Evolutionary conservation across 1,140 invertebrate species (phyloP).

Genomic region (Acromyrmex echinatior): DNA sequence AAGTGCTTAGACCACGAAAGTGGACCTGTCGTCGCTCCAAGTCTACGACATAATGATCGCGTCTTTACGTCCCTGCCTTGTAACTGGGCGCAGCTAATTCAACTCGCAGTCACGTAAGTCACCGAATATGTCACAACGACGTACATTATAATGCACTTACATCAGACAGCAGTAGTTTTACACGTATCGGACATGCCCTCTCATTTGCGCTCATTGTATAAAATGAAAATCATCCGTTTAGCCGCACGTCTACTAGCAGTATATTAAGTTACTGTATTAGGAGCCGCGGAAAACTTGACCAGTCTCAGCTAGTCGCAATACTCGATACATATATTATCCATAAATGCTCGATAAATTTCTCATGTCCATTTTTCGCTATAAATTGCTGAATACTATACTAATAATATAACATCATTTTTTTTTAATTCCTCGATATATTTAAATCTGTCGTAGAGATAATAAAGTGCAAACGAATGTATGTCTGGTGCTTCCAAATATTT

Average conservation of each 20-base stretch:
- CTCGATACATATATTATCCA: not conserved
- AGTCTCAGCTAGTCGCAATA: not conserved
- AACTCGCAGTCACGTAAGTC: constrained; percentile 45
- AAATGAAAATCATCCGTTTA: constrained; percentile 44
- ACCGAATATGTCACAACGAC: constrained; percentile 48
- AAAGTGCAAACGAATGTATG: not conserved
- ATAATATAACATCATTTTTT: not conserved
- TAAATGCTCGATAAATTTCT: not conserved
- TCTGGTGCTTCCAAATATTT: not conserved
- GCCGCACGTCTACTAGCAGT: not conserved
- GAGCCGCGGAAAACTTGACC: constrained; percentile 25
- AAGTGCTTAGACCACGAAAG: constrained; percentile 59
- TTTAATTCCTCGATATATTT: not conserved
- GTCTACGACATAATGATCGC: constrained; percentile 51
- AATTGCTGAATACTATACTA: not conserved
- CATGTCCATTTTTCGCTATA: not conserved
- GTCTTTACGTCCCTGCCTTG: constrained; percentile 30
- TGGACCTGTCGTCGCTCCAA: constrained; percentile 50
- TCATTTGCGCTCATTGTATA: constrained; percentile 49
- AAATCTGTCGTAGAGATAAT: not conserved
- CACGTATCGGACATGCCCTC: constrained; percentile 38
- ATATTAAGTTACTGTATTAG: constrained; percentile 24
- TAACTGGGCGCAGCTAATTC: constrained; percentile 47
- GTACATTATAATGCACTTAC: constrained; percentile 34
- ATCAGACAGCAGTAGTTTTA: constrained; percentile 24